Conservation (phyloP, 2,888 invertebrate species). For the Rapana venosa region DNA sequence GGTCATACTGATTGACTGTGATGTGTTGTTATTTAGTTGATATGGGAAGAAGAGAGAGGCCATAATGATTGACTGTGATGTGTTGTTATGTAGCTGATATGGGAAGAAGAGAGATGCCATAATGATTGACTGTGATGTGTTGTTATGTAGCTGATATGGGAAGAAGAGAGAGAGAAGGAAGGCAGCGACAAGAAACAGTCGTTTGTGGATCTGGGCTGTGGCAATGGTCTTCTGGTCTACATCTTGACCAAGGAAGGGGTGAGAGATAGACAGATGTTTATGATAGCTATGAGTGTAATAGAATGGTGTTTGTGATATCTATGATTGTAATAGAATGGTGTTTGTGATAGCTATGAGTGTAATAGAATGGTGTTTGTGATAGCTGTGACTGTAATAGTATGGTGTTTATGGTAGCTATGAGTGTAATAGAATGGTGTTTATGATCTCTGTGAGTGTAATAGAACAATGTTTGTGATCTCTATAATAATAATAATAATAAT, state of each 20-base stretch:
- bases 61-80: background rate
- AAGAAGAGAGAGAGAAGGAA: conserved; percentile 79
- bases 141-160: conserved; percentile 85
- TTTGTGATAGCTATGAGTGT: background rate
- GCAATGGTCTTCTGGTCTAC: conserved; percentile 95
- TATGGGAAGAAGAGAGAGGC: too few relatives aligned
- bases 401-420: background rate
- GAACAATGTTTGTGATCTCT: too few relatives aligned
- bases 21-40: too few relatives aligned
- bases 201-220: conserved; percentile 97
- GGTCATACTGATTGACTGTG: too few relatives aligned
- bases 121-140: background rate
- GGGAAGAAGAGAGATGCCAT: too few relatives aligned
- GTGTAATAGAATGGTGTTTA: background rate
- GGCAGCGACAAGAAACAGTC: conserved; percentile 79
- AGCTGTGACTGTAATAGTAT: background rate
- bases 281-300: background rate
- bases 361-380: background rate
- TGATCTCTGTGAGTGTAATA: too few relatives aligned
- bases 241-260: conserved; percentile 90
- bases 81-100: conserved; percentile 62
- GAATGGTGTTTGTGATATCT: background rate
- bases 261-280: conserved; percentile 48
- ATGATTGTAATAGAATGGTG: background rate
- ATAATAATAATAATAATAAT: too few relatives aligned